Base-by-base conservation (phyloP, 2,888 invertebrate species). In the Hirtodrosophila duncani region DNA sequence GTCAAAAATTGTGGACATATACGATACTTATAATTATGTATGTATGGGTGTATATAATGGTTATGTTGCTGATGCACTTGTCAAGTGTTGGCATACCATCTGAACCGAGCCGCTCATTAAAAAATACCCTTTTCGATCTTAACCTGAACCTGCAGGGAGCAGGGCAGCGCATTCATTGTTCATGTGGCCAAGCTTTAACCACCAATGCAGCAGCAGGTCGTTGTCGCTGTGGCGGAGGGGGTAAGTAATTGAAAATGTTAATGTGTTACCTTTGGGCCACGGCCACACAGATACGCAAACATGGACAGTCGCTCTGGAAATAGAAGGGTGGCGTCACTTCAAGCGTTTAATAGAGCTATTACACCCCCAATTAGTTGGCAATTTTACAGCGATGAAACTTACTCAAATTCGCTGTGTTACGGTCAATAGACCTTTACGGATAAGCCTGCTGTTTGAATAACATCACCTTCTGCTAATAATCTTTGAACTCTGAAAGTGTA, bases 311-410 rank as follows among this genome's bases (percentile, higher is more conserved):
- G n/a, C n/a, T n/a, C n/a, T n/a, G n/a, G n/a, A n/a, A n/a, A n/a
- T 13, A 42, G 13, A 52, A 49, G 62, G 62, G 34, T 49, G 41
- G 44, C 52, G 42, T 39, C 36, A 44, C 50, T 52, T 50, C 33
- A 52, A 57, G 34, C 81, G 75, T 78, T 83, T 81, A 83, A 84
- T 81, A 72, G 83, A 70, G 75, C 83, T 80, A 83, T 84, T 83
- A 82, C 84, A 85, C 83, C 82, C 84, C 82, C 85, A 86, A 85
- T 86, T 86, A 85, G 80, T 63, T 77, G 81, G 81, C 78, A 67
- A 79, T 8, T 7, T 13, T 3, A 23, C 13, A 20, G 36, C 13
- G 36, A 11, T 13, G 20, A 8, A 34, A 13, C 9, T 4, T 17
- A n/a, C n/a, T n/a, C n/a, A n/a, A n/a, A n/a, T n/a, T n/a, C n/a